Percentiles rank a stretch among this genome's conserved stretches.
phyloP scores from a whole-genome alignment of 2,113 vertebrate species.

The Microtus ochrogaster region DNA sequence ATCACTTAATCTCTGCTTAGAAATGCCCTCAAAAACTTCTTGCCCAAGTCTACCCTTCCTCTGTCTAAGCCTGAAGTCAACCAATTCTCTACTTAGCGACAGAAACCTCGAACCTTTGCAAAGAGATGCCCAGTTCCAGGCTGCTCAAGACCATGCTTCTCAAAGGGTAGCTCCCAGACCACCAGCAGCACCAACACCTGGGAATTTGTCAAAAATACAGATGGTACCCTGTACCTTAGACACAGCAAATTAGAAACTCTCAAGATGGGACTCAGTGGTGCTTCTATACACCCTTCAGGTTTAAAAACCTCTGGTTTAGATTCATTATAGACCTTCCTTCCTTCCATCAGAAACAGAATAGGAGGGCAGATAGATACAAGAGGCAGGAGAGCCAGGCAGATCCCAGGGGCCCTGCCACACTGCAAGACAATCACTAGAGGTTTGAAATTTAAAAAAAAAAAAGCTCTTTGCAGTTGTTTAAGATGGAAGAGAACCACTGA shows the following conservation, averaged over 20 bases:
- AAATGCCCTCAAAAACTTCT: constrained; percentile 27
- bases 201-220: background rate
- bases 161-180: background rate
- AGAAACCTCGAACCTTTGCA: background rate
- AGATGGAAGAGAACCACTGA: background rate
- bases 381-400: background rate
- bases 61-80: background rate
- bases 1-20: background rate
- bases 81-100: background rate
- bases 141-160: background rate
- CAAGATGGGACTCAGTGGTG: background rate
- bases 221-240: background rate
- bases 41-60: background rate
- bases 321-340: background rate
- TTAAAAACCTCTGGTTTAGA: constrained; percentile 1
- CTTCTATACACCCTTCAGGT: background rate
- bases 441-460: no score
- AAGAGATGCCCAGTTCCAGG: background rate
- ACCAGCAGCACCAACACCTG: background rate
- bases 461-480: background rate
- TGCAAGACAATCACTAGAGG: background rate
- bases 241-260: background rate
- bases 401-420: background rate
- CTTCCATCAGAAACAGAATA: background rate
- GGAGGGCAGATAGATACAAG: background rate